Percentiles rank a stretch among this genome's conserved stretches.
Conservation (phyloP, 2,888 invertebrate species). For the Tipula confusa region DNA sequence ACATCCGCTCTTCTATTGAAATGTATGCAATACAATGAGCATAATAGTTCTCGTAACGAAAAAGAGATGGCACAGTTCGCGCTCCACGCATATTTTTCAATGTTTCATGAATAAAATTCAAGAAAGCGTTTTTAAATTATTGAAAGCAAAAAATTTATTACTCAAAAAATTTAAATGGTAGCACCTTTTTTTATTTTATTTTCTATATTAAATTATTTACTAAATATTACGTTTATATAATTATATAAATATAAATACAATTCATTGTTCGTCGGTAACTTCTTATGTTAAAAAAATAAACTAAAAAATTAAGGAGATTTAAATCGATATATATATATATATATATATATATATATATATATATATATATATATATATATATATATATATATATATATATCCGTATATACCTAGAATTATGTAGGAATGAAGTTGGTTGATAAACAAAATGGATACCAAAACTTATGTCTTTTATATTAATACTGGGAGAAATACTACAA, state of each 20-base stretch:
- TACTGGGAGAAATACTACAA: background rate
- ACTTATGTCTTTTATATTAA: background rate
- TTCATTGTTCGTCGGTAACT: background rate
- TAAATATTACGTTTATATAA: background rate
- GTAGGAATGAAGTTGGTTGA: background rate
- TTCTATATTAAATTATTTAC: background rate
- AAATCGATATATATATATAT: too few species aligned
- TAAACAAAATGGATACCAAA: background rate
- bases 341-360: too few species aligned
- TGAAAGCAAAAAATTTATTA: background rate
- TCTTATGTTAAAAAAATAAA: background rate
- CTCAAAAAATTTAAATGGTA: background rate
- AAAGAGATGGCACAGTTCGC: background rate
- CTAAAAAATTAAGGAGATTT: conserved; percentile 1
- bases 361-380: too few species aligned
- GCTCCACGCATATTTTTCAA: background rate
- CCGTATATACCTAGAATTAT: too few species aligned
- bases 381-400: too few species aligned
- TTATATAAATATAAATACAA: conserved; percentile 13
- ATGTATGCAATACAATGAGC: background rate
- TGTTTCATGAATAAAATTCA: background rate
- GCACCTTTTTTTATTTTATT: background rate
- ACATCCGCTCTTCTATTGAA: background rate
- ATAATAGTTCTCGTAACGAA: background rate
- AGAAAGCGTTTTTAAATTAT: background rate